A percentile compares a stretch with the other conserved stretches of the same genome.
Evolutionary conservation across 2,888 invertebrate genomes (phyloP).

Genomic region (Drosophila multiciliata): DNA sequence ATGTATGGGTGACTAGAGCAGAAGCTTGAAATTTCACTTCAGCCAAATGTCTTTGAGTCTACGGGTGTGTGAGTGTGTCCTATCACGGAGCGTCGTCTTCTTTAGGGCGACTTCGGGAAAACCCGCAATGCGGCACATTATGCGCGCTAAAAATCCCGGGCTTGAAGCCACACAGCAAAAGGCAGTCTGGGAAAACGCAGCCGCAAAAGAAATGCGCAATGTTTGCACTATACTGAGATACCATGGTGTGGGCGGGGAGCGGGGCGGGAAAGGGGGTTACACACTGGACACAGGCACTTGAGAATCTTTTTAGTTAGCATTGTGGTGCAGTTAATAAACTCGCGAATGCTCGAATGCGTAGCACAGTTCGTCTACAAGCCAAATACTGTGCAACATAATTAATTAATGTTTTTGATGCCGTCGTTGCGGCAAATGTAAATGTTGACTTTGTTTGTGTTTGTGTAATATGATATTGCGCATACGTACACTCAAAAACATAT

Average conservation of each 20-base stretch:
- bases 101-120: slow-evolving; percentile 67
- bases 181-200: slow-evolving; percentile 57
- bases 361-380: slow-evolving; percentile 1
- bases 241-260: slow-evolving; percentile 8
- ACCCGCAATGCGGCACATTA: slow-evolving; percentile 83
- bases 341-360: slow-evolving; percentile 8
- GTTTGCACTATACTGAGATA: slow-evolving; percentile 46
- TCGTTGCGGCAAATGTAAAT: slow-evolving; percentile 47
- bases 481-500: slow-evolving; percentile 16
- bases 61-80: slow-evolving; percentile 37
- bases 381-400: slow-evolving; percentile 43
- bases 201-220: slow-evolving; percentile 72
- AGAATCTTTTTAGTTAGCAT: slow-evolving; percentile 22
- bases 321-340: slow-evolving; percentile 58
- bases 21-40: slow-evolving; percentile 51
- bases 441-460: slow-evolving; percentile 37
- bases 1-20: slow-evolving; percentile 28
- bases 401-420: slow-evolving; percentile 60
- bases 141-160: slow-evolving; percentile 74
- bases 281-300: slow-evolving; percentile 36
- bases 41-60: slow-evolving; percentile 36
- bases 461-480: slow-evolving; percentile 47
- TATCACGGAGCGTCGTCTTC: slow-evolving; percentile 62
- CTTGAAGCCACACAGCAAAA: slow-evolving; percentile 57
- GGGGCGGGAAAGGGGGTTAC: slow-evolving; percentile 12